A percentile compares a stretch with the other conserved stretches of the same genome.
These are phyloP conservation scores for Corythaixoides concolor DNA, from an alignment of 2,113 vertebrate species.

Conservation along the genomic window DNA sequence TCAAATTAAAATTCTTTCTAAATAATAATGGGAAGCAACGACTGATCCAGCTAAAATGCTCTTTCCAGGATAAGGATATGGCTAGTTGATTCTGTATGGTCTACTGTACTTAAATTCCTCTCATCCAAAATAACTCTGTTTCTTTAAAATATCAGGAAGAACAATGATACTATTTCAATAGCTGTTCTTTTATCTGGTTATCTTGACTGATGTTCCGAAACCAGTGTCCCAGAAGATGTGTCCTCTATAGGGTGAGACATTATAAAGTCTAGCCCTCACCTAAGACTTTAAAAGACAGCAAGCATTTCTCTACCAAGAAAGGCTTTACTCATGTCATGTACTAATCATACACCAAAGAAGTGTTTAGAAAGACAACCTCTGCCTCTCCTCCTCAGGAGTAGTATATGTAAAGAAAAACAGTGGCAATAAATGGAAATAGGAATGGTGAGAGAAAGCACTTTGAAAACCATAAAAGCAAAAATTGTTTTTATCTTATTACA, in stretches of 20 bases:
- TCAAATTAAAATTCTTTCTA: background rate
- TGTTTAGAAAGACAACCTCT: slow-evolving; percentile 11
- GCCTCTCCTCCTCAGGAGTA: background rate
- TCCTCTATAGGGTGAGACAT: background rate
- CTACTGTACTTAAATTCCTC: background rate
- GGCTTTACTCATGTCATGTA: background rate
- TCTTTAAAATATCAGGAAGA: background rate
- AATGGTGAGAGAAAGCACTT: background rate
- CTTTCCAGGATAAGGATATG: background rate
- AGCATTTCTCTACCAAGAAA: background rate
- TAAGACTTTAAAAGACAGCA: background rate
- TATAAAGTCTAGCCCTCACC: background rate
- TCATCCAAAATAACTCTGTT: background rate
- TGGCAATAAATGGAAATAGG: background rate
- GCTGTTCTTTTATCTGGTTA: background rate
- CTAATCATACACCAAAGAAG: slow-evolving; percentile 20
- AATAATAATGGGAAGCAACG: background rate
- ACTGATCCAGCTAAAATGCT: background rate
- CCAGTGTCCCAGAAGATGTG: background rate
- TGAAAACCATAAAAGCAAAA: slow-evolving; percentile 21
- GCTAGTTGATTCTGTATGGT: background rate
- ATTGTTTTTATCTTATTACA: slow-evolving; percentile 4
- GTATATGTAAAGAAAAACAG: slow-evolving; percentile 7
- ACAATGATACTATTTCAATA: background rate
- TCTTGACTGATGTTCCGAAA: slow-evolving; percentile 12